Conservation (phyloP, 2,888 invertebrate species). For the Tetramorium bicarinatum region DNA sequence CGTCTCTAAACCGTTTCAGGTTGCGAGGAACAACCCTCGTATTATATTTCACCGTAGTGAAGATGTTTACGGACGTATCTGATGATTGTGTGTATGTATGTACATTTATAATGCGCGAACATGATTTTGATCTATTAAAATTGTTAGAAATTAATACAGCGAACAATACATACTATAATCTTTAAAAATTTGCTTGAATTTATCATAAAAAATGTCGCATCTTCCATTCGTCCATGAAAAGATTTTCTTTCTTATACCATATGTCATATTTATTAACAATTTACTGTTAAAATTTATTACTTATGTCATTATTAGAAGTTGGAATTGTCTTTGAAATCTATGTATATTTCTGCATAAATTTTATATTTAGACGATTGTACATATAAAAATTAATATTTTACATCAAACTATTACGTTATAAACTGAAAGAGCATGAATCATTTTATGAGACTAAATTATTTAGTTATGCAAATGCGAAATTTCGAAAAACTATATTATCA, state of each 20-base stretch:
- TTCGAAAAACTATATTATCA: conserved; percentile 7
- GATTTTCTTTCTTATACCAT: not conserved
- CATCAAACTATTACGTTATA: not conserved
- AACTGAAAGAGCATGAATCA: not conserved
- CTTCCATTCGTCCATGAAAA: not conserved
- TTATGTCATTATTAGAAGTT: not conserved
- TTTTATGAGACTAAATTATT: not conserved
- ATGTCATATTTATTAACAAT: not conserved
- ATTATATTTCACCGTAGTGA: conserved; percentile 26
- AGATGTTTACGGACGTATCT: conserved; percentile 45
- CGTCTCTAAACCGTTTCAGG: conserved; percentile 25
- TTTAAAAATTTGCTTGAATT: not conserved
- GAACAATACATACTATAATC: not conserved
- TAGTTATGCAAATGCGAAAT: conserved; percentile 5
- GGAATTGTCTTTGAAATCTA: not conserved
- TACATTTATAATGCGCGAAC: not conserved
- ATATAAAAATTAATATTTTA: not conserved
- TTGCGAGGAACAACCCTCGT: conserved; percentile 8
- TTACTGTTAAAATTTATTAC: not conserved
- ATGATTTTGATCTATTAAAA: conserved; percentile 15
- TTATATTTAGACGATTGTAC: not conserved
- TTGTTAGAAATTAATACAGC: not conserved
- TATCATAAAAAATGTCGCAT: not conserved
- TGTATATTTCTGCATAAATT: not conserved
- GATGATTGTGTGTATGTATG: conserved; percentile 23